These are phyloP conservation scores for Scaptomyza reducta DNA, from an alignment of 2,888 invertebrate species.

Conservation along the genomic window DNA sequence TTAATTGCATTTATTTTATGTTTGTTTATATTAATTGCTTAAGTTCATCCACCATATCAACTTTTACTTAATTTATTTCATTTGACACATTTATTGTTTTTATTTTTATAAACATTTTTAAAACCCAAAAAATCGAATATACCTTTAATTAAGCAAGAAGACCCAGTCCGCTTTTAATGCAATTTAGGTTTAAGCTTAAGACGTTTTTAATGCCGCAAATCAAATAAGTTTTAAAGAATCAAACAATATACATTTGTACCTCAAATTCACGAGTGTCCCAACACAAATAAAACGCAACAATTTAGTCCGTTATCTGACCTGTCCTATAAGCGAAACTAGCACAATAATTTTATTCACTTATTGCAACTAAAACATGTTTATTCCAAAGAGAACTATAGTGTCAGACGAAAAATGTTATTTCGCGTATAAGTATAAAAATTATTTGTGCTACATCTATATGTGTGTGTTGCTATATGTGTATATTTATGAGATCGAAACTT, in stretches of 20 bases:
- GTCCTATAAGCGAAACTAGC: slow-evolving; percentile 44
- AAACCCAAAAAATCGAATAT: slow-evolving; percentile 55
- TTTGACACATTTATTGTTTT: slow-evolving; percentile 29
- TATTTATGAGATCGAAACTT: slow-evolving; percentile 39
- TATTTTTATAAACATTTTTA: slow-evolving; percentile 28
- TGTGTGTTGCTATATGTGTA: slow-evolving; percentile 73
- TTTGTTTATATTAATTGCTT: slow-evolving; percentile 26
- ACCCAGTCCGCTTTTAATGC: slow-evolving; percentile 57
- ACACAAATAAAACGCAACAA: slow-evolving; percentile 46
- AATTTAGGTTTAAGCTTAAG: slow-evolving; percentile 55
- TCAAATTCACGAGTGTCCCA: slow-evolving; percentile 43
- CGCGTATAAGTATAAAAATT: slow-evolving; percentile 43
- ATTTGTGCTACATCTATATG: slow-evolving; percentile 55
- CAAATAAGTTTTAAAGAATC: slow-evolving; percentile 37
- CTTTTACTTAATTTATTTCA: slow-evolving; percentile 63
- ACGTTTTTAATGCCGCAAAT: slow-evolving; percentile 45
- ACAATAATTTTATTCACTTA: slow-evolving; percentile 45
- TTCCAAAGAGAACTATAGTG: too few species aligned
- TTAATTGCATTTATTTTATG: slow-evolving; percentile 58
- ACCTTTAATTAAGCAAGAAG: slow-evolving; percentile 26
- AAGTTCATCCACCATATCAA: slow-evolving; percentile 42
- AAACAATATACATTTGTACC: slow-evolving; percentile 69
- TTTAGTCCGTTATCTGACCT: slow-evolving; percentile 51
- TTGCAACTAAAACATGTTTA: slow-evolving; percentile 18
- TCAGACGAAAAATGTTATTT: slow-evolving; percentile 7